A percentile compares a stretch with the other conserved stretches of the same genome.
phyloP scores from a whole-genome alignment of 2,113 vertebrate species.

The Panurus biarmicus region DNA sequence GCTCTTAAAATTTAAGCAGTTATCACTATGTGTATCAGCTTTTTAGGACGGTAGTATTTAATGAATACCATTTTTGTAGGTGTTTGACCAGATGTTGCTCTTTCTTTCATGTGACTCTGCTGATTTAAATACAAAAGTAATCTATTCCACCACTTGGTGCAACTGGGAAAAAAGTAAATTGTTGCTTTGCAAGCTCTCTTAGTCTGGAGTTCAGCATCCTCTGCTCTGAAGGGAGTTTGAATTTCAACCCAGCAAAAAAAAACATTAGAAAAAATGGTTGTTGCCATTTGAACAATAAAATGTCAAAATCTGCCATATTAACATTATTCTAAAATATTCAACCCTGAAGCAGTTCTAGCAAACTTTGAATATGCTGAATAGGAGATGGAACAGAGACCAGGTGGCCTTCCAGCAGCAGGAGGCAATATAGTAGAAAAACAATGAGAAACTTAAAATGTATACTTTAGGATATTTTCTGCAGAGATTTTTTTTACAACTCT shows the following conservation, averaged over 20 bases:
- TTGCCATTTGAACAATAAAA: constrained; percentile 19
- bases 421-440: constrained; percentile 2
- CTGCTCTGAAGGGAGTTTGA: not conserved
- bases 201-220: not conserved
- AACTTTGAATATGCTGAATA: constrained; percentile 34
- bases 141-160: not conserved
- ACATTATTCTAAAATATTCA: constrained; percentile 29
- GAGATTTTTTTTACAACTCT: constrained; percentile 8
- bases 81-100: constrained; percentile 5
- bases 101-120: not conserved
- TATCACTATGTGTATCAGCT: not conserved
- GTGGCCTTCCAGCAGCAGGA: constrained; percentile 34
- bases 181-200: not conserved
- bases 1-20: not conserved
- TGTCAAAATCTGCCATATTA: constrained; percentile 7
- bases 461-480: constrained; percentile 14
- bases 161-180: not conserved
- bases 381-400: not conserved
- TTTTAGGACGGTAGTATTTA: not conserved
- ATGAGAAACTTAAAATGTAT: not conserved
- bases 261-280: not conserved
- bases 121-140: not conserved
- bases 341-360: not conserved
- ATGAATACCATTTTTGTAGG: not conserved
- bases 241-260: not conserved